These are phyloP conservation scores for Steatocranus sp. DNA, from an alignment of 2,797 vertebrate genomes.

Conservation along the genomic window DNA sequence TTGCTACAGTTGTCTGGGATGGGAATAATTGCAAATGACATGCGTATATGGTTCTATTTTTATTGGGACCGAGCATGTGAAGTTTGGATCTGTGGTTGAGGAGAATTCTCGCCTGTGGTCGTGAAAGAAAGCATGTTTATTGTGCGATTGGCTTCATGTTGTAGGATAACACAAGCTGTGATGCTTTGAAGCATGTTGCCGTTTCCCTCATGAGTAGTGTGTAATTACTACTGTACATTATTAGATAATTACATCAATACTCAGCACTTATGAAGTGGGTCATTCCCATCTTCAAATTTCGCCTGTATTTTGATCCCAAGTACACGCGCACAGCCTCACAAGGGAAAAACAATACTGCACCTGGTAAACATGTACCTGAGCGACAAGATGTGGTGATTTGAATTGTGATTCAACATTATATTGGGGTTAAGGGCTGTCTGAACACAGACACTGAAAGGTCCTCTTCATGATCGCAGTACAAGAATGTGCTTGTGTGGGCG, in stretches of 20 bases:
- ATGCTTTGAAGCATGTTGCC: background rate
- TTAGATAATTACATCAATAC: background rate
- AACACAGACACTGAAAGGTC: background rate
- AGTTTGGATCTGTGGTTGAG: background rate
- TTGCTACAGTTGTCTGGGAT: background rate
- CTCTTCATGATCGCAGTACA: background rate
- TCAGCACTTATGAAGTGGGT: background rate
- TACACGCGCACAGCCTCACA: background rate
- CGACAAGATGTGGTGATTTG: background rate
- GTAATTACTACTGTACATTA: background rate
- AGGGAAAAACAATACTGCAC: background rate
- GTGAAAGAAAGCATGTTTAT: background rate
- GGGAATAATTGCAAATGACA: background rate
- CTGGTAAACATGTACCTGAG: background rate
- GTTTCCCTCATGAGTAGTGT: background rate
- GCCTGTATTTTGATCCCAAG: background rate
- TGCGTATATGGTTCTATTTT: background rate
- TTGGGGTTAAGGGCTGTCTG: background rate
- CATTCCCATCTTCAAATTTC: background rate
- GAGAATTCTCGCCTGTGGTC: background rate
- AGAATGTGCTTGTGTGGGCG: conserved; percentile 1
- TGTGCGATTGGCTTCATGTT: background rate
- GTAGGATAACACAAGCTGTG: background rate
- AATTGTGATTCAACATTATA: background rate
- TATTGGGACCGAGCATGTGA: background rate